phyloP scores from a whole-genome alignment of 2,113 vertebrate species.

The Centropus bengalensis region DNA sequence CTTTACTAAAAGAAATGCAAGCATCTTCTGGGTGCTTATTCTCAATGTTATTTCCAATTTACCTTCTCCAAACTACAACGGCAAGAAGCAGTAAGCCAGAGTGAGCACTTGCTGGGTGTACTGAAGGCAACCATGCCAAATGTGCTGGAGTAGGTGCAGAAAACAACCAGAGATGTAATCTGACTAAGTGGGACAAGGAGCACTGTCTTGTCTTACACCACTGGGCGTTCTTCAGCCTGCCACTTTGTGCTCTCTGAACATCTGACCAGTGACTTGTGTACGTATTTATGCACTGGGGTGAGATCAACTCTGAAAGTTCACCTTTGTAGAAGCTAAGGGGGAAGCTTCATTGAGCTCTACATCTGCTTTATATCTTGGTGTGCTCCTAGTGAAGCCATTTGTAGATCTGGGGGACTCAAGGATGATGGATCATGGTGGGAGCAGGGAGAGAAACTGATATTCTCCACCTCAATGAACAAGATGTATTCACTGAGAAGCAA shows the following conservation, averaged over 20 bases:
- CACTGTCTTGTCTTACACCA: fast-evolving
- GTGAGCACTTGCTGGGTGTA: not conserved
- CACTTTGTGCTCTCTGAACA: not conserved
- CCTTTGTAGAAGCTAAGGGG: not conserved
- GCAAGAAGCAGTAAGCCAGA: not conserved
- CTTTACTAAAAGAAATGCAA: not conserved
- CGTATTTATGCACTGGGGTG: not conserved
- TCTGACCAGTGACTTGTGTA: not conserved
- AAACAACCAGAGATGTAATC: fast-evolving
- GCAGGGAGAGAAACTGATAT: not conserved
- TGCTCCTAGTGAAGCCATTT: not conserved
- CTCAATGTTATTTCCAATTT: not conserved
- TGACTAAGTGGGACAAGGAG: not conserved
- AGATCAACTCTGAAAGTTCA: not conserved
- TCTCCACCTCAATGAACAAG: too few relatives aligned
- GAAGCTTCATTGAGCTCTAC: not conserved
- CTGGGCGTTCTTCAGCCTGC: not conserved
- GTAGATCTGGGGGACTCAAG: not conserved
- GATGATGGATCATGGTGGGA: not conserved
- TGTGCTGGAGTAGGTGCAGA: fast-evolving
- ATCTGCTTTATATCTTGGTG: fast-evolving
- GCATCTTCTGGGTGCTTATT: not conserved
- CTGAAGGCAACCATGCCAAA: not conserved
- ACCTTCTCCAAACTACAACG: not conserved
- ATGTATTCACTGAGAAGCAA: fast-evolving